Percentiles rank a stretch among this genome's conserved stretches.
Conservation (phyloP, 2,797 vertebrate species). For the Euthynnus affinis region DNA sequence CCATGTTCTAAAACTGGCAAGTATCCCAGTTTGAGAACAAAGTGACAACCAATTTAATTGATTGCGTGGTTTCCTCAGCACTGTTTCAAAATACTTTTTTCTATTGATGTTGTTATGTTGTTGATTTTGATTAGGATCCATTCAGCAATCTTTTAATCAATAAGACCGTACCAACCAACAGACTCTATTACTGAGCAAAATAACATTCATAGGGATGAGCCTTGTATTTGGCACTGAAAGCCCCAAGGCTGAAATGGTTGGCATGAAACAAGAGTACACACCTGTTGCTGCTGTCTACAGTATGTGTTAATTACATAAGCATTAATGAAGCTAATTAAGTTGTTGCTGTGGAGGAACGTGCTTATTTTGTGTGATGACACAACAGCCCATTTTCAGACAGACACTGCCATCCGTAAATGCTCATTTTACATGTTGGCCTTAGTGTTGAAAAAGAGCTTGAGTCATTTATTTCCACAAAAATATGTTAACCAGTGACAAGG, state of each 20-base stretch:
- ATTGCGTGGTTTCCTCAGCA: constrained; percentile 4
- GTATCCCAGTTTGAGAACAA: constrained; percentile 26
- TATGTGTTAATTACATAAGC: constrained; percentile 26
- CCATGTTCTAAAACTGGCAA: constrained; percentile 15
- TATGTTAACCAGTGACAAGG: too few relatives aligned
- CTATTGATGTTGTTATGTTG: background rate
- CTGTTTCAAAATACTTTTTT: background rate
- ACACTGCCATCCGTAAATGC: too few relatives aligned
- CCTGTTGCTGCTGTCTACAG: constrained; percentile 1
- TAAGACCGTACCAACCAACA: background rate
- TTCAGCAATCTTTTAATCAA: background rate
- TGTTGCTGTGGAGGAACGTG: constrained; percentile 21
- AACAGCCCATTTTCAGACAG: background rate
- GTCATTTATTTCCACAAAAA: background rate
- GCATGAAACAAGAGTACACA: constrained; percentile 9
- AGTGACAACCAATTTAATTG: constrained; percentile 3
- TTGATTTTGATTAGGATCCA: constrained; percentile 12
- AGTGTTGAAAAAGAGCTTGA: background rate
- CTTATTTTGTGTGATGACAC: constrained; percentile 7
- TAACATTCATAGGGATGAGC: background rate
- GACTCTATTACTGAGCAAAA: background rate
- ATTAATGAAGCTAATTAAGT: constrained; percentile 51
- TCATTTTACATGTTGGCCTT: background rate
- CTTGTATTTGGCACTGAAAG: constrained; percentile 23
- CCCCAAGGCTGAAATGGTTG: background rate